Evolutionary conservation across 2,888 invertebrate genomes (phyloP).

Genomic region (Gastracanthus pulcherrimus): DNA sequence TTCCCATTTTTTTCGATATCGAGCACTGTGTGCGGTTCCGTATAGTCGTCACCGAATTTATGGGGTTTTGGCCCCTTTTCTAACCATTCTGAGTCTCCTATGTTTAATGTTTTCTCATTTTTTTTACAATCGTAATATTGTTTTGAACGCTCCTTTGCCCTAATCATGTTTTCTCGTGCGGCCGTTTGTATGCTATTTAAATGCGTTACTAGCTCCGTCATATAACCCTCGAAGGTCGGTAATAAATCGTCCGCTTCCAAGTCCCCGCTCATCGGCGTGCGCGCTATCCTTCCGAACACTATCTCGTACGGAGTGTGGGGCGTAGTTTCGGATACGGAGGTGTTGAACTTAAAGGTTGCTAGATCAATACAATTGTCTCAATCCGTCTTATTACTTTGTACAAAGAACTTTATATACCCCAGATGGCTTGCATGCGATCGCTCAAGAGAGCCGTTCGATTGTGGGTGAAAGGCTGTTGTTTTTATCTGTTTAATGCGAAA

Average conservation of each 20-base stretch:
- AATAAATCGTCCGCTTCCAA: not conserved
- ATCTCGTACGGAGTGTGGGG: not conserved
- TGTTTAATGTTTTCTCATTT: too few species aligned
- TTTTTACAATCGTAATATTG: not conserved
- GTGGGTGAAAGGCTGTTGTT: not conserved
- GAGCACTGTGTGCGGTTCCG: too few species aligned
- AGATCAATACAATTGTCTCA: not conserved
- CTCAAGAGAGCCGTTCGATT: not conserved
- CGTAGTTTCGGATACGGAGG: not conserved
- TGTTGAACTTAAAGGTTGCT: not conserved
- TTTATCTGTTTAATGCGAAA: not conserved
- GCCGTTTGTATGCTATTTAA: not conserved
- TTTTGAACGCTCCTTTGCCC: not conserved
- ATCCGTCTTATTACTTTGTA: not conserved
- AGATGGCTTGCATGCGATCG: not conserved
- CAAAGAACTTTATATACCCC: not conserved
- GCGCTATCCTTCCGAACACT: not conserved
- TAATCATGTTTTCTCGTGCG: not conserved
- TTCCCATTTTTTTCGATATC: too few species aligned
- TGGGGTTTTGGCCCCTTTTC: too few species aligned
- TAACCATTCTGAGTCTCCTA: too few species aligned
- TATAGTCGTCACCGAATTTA: too few species aligned
- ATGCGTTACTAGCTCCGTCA: not conserved
- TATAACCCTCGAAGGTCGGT: not conserved
- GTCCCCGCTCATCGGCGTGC: not conserved